Conservation (phyloP, 2,888 invertebrate species). For the Charanyca ferruginea region DNA sequence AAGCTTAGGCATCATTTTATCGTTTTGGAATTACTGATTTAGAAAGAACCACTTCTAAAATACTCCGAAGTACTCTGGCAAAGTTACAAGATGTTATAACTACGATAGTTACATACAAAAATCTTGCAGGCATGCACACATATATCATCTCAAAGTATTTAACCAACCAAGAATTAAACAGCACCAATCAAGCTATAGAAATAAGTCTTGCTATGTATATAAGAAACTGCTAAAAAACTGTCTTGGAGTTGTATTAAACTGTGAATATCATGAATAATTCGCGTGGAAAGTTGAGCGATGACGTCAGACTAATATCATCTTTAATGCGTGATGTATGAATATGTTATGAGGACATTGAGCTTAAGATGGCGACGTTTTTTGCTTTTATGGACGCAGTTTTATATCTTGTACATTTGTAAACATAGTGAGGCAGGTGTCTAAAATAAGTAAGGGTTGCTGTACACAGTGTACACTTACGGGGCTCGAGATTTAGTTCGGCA, state of each 20-base stretch:
- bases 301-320: conserved; percentile 72
- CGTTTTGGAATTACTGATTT: background rate
- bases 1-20: too few species aligned
- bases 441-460: background rate
- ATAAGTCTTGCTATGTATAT: conserved; percentile 28
- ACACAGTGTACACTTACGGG: too few species aligned
- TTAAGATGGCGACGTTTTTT: conserved; percentile 24
- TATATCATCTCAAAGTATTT: background rate
- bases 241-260: conserved; percentile 51
- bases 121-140: background rate
- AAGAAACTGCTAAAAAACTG: conserved; percentile 50
- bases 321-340: conserved; percentile 70
- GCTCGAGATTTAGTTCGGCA: too few species aligned
- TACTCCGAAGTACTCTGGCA: background rate
- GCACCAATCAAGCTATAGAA: conserved; percentile 20
- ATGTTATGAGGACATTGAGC: conserved; percentile 69
- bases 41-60: background rate
- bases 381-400: background rate
- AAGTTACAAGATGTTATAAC: too few species aligned
- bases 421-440: background rate
- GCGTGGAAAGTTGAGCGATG: conserved; percentile 70
- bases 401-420: conserved; percentile 15
- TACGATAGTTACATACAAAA: too few species aligned
- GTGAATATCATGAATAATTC: conserved; percentile 67
- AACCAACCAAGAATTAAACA: conserved; percentile 24